phyloP scores from a whole-genome alignment of 2,888 invertebrate genomes.

The Octonoba sinensis region DNA sequence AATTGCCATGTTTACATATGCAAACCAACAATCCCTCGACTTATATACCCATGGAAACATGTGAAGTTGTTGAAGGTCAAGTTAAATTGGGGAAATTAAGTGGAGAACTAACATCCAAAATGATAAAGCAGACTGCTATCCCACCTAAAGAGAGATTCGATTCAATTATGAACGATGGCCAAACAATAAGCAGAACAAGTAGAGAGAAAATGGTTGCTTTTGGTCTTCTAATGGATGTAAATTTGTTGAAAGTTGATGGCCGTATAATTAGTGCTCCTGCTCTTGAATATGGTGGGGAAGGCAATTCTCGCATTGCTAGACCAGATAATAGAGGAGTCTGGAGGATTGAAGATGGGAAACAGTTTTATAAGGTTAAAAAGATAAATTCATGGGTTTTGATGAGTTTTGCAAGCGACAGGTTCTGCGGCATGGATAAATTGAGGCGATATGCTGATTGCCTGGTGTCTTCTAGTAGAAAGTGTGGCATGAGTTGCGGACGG shows the following conservation, averaged over 20 bases:
- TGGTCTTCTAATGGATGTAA: conserved; percentile 42
- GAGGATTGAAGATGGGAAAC: conserved; percentile 28
- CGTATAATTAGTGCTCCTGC: conserved; percentile 46
- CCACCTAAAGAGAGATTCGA: conserved; percentile 51
- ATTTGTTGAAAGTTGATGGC: conserved; percentile 35
- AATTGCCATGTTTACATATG: conserved; percentile 60
- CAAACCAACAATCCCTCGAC: conserved; percentile 31
- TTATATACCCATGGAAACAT: conserved; percentile 61
- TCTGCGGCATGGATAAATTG: not conserved
- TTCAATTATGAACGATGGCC: conserved; percentile 38
- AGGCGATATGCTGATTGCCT: conserved; percentile 14
- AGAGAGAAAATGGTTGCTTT: conserved; percentile 42
- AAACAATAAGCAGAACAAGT: conserved; percentile 24
- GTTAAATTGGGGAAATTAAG: conserved; percentile 38
- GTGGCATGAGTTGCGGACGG: conserved; percentile 25
- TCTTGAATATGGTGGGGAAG: conserved; percentile 6
- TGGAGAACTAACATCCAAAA: conserved; percentile 13
- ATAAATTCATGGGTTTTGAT: conserved; percentile 39
- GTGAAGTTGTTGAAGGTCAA: conserved; percentile 52
- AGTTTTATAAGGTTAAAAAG: conserved; percentile 8
- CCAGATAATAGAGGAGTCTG: conserved; percentile 39
- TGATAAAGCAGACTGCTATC: conserved; percentile 59
- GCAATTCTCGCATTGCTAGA: not conserved
- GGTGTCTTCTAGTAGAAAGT: not conserved
- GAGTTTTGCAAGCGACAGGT: conserved; percentile 10